phyloP scores from a whole-genome alignment of 1,140 invertebrate genomes.

The Drosophila ficusphila region DNA sequence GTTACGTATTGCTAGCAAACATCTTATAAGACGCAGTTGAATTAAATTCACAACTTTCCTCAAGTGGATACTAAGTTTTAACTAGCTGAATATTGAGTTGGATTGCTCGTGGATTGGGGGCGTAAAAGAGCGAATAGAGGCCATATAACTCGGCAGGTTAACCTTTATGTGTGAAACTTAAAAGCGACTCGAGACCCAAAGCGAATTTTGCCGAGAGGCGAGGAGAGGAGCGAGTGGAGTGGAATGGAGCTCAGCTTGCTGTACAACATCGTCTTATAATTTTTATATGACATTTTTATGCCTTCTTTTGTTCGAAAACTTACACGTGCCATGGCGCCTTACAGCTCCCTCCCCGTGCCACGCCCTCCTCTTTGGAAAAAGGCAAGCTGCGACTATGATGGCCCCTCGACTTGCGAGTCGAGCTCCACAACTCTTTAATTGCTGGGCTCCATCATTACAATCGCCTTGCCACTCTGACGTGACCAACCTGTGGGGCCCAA shows the following conservation, averaged over 20 bases:
- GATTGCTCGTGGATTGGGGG: conserved; percentile 34
- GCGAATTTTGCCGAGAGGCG: conserved; percentile 6
- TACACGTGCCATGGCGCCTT: conserved; percentile 49
- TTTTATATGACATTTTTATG: conserved; percentile 72
- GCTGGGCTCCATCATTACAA: conserved; percentile 78
- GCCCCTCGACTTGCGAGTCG: conserved; percentile 28
- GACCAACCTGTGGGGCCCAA: conserved; percentile 28
- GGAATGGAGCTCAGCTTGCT: conserved; percentile 45
- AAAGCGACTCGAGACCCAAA: conserved; percentile 43
- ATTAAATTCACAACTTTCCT: conserved; percentile 34
- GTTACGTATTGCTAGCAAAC: too few relatives aligned
- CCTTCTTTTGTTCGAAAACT: conserved; percentile 69
- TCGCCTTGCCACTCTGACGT: conserved; percentile 56
- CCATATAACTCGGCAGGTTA: conserved; percentile 56
- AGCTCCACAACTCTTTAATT: conserved; percentile 64
- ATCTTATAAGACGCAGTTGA: too few relatives aligned
- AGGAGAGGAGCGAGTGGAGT: too few relatives aligned
- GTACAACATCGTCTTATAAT: conserved; percentile 56
- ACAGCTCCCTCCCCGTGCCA: not conserved
- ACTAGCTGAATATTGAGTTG: conserved; percentile 55
- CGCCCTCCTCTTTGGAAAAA: too few relatives aligned
- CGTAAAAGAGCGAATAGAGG: conserved; percentile 44
- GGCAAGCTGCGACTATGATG: conserved; percentile 35
- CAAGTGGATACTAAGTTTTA: conserved; percentile 49
- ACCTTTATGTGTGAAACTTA: conserved; percentile 67